Conservation (phyloP, 53 echinoderm and acorn worm species). For the Antedon mediterranea region DNA sequence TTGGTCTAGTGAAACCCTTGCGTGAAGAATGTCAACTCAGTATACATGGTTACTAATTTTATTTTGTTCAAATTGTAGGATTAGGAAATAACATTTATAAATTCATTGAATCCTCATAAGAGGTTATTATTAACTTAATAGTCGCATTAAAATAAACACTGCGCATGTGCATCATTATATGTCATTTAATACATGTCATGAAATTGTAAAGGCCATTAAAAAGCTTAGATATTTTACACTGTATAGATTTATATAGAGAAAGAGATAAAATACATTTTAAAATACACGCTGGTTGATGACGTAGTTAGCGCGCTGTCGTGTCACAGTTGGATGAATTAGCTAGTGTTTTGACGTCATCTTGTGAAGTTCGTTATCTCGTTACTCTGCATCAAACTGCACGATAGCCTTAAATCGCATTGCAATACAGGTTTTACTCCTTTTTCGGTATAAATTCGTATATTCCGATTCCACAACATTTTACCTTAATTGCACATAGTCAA, state of each 20-base stretch:
- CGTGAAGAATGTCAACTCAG: too few relatives aligned
- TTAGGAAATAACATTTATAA: too few relatives aligned
- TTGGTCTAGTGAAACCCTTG: too few relatives aligned
- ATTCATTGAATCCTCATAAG: too few relatives aligned
- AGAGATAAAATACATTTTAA: not conserved
- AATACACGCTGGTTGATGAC: not conserved
- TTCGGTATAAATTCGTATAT: not conserved
- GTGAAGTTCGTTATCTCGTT: not conserved
- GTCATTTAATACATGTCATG: not conserved
- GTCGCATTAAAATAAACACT: too few relatives aligned
- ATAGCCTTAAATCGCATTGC: not conserved
- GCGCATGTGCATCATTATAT: too few relatives aligned
- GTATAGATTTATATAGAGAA: not conserved
- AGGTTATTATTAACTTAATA: too few relatives aligned
- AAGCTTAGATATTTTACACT: not conserved
- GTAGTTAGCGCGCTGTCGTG: not conserved
- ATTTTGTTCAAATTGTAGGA: too few relatives aligned
- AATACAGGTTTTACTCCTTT: not conserved
- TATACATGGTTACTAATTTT: too few relatives aligned
- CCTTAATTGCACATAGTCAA: too few relatives aligned
- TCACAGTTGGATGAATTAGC: not conserved
- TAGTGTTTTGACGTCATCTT: not conserved
- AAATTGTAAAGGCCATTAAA: not conserved
- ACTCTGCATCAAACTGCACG: not conserved
- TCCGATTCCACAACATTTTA: too few relatives aligned